Evolutionary conservation across 2,113 vertebrate genomes (phyloP), one percentile per base, ranked within the genome.

Genomic region (Cephalophus harveyi): DNA sequence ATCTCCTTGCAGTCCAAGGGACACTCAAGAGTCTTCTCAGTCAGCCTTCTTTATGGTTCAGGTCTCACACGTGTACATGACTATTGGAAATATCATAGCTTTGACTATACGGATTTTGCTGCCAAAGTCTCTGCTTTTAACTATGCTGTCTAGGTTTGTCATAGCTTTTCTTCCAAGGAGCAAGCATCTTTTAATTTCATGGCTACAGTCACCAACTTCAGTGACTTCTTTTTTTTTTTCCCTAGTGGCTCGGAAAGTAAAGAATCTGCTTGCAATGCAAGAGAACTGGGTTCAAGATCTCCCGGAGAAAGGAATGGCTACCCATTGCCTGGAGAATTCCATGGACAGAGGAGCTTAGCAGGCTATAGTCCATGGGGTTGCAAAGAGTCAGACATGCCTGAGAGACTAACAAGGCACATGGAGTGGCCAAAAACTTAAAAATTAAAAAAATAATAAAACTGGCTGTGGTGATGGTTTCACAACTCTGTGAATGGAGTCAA

Each of bases 181-280:
- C 36, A 76, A 76, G 21, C 23, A 7, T 76, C 71, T 25, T 76
- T 25, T 76, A 6, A 7, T 43, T 43, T 43, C 36, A 14, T 7
- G 12, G 11, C 71, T 76, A 21, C 21, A 74, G 21, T 74, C 36
- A 74, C 36, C 36, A 3, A 14, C 21, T 0, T 0, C 21, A 25
- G 11, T 74, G 21, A 23, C 19, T 74, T 74, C 40, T 25, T 71
- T 19, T 67, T 71, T 71, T 36, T 25, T 40, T 11, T 11, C 36
- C 71, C 21, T 43, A 5, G 21, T 40, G 71, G 36, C 36, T 76
- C 36, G 3, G 36, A 76, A 76, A 43, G 71, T 76, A 76, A 76
- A 76, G 71, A 43, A 43, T 76, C 23, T 4, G 71, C 40, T 43
- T 76, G 71, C 36, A 76, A 76, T 76, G 40, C 71, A 76, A 27